Conservation (phyloP, 2,797 vertebrate genomes). For the Chiroxiphia lanceolata region DNA sequence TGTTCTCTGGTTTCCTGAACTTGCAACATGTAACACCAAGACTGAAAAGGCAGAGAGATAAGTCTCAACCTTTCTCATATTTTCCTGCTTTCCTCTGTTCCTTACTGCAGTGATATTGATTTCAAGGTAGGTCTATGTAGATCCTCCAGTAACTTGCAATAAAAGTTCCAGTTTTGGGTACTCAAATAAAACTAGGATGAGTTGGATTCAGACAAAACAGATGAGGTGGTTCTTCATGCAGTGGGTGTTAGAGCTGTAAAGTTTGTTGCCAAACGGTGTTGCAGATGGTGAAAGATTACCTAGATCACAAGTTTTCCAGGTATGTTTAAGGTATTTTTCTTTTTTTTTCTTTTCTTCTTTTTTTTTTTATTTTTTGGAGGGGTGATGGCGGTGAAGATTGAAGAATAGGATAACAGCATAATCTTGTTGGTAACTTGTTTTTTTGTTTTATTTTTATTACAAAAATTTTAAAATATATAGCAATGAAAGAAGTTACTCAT, state of each 20-base stretch:
- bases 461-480: neutral
- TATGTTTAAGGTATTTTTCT: rapidly evolving
- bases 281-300: neutral
- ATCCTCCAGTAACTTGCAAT: neutral
- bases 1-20: neutral
- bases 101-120: neutral
- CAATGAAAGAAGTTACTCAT: neutral
- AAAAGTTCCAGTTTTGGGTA: neutral
- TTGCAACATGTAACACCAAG: neutral
- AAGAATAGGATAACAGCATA: neutral
- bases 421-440: neutral
- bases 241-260: neutral
- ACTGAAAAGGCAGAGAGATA: neutral
- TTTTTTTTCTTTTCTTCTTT: neutral
- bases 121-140: neutral
- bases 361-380: rapidly evolving
- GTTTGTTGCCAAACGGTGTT: neutral
- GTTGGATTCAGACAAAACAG: neutral
- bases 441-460: neutral
- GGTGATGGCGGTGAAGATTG: neutral
- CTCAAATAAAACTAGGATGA: neutral
- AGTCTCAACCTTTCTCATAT: neutral
- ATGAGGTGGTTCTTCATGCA: neutral
- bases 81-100: neutral
- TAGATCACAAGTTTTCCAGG: neutral